Conservation (phyloP, 1,140 invertebrate species). For the Brachionus rotundiformis region DNA sequence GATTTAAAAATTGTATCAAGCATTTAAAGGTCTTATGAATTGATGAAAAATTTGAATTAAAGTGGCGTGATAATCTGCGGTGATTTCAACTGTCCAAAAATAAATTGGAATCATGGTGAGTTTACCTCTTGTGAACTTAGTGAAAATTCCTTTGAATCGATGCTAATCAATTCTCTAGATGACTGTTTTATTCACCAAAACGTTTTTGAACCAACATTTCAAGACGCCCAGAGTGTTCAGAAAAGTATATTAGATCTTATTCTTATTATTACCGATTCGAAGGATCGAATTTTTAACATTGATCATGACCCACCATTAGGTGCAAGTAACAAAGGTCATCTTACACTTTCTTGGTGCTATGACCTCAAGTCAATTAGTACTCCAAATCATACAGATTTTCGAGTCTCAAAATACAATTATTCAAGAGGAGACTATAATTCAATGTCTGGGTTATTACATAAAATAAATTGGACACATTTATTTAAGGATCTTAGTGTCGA, state of each 20-base stretch:
- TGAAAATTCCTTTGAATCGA: not conserved
- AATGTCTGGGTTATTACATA: not conserved
- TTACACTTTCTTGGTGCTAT: not conserved
- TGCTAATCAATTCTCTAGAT: not conserved
- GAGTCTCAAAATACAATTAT: conserved; percentile 1
- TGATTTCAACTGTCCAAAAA: not conserved
- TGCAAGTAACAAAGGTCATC: not conserved
- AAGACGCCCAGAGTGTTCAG: not conserved
- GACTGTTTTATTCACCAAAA: not conserved
- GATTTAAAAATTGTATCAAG: not conserved
- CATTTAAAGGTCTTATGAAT: not conserved
- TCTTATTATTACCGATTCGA: not conserved
- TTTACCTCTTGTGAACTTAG: not conserved
- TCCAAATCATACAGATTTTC: not conserved
- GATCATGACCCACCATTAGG: not conserved
- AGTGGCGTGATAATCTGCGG: no score
- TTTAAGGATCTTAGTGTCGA: not conserved
- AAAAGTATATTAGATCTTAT: not conserved
- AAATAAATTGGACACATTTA: not conserved
- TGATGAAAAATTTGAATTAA: no score
- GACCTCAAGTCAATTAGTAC: not conserved
- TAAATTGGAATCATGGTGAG: not conserved
- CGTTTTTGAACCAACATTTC: not conserved
- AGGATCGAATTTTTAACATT: not conserved
- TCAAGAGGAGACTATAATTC: not conserved